phyloP scores from a whole-genome alignment of 2,888 invertebrate genomes.

The Sesamia inferens region DNA sequence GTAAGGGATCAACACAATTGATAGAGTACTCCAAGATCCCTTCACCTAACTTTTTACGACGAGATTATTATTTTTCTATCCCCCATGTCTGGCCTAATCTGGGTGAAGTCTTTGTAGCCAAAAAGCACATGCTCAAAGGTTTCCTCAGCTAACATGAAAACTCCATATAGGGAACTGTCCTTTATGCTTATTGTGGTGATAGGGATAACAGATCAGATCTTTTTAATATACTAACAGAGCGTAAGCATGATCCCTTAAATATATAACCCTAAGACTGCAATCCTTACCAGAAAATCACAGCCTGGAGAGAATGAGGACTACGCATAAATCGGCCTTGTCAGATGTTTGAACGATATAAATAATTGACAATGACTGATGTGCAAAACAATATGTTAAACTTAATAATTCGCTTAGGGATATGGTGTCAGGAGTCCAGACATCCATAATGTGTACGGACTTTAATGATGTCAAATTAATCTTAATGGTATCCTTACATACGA shows the following conservation, averaged over 20 bases:
- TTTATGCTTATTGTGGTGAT: background rate
- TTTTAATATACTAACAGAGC: background rate
- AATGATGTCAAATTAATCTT: background rate
- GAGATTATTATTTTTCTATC: too few relatives aligned
- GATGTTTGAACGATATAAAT: background rate
- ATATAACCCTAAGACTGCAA: background rate
- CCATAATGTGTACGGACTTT: background rate
- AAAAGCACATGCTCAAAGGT: too few relatives aligned
- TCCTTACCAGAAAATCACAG: background rate
- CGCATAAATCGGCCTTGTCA: background rate
- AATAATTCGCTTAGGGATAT: background rate
- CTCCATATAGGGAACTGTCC: background rate
- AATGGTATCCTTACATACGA: background rate
- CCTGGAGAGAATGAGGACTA: background rate
- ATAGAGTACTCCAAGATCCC: too few relatives aligned
- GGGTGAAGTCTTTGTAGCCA: background rate
- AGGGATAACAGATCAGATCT: background rate
- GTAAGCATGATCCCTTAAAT: background rate
- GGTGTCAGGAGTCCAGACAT: background rate
- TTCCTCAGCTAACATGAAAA: background rate
- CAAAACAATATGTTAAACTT: background rate
- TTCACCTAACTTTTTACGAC: too few relatives aligned
- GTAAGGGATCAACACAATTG: too few relatives aligned
- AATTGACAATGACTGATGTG: background rate
- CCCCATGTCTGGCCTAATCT: background rate